Conservation (phyloP, 2,888 invertebrate genomes). For the Iphiclides podalirius region DNA sequence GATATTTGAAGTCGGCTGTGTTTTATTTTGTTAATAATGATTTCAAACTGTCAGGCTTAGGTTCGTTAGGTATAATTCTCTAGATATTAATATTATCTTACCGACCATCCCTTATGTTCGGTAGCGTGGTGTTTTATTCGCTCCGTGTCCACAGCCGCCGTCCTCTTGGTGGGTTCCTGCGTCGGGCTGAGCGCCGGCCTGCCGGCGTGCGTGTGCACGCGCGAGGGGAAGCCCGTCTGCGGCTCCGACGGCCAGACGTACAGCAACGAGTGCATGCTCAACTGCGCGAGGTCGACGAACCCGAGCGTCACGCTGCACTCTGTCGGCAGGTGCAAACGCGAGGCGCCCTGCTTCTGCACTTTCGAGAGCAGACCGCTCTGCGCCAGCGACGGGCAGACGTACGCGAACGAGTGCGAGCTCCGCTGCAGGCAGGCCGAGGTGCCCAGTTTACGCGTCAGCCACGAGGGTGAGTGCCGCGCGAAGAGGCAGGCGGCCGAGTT, state of each 20-base stretch:
- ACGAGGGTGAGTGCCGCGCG: conserved; percentile 25
- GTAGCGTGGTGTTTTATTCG: too few species aligned
- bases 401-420: conserved; percentile 37
- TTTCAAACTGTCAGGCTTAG: too few species aligned
- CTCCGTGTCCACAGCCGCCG: too few species aligned
- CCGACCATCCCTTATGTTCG: too few species aligned
- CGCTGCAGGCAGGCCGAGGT: conserved; percentile 29
- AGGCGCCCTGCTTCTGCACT: conserved; percentile 26
- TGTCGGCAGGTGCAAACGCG: conserved; percentile 32
- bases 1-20: too few species aligned
- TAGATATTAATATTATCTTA: too few species aligned
- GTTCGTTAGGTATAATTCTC: too few species aligned
- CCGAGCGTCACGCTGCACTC: conserved; percentile 24
- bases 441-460: conserved; percentile 16
- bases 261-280: conserved; percentile 82
- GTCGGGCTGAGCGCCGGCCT: conserved; percentile 34
- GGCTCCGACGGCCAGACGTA: conserved; percentile 87
- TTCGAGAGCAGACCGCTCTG: conserved; percentile 39
- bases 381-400: conserved; percentile 42
- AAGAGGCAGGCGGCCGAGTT: conserved; percentile 11
- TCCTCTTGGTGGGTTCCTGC: conserved; percentile 37
- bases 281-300: conserved; percentile 52
- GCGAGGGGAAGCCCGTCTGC: conserved; percentile 77
- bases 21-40: too few species aligned
- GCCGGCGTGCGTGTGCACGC: conserved; percentile 48